Base-by-base conservation (phyloP, 2,113 vertebrate species). In the Chionis minor region DNA sequence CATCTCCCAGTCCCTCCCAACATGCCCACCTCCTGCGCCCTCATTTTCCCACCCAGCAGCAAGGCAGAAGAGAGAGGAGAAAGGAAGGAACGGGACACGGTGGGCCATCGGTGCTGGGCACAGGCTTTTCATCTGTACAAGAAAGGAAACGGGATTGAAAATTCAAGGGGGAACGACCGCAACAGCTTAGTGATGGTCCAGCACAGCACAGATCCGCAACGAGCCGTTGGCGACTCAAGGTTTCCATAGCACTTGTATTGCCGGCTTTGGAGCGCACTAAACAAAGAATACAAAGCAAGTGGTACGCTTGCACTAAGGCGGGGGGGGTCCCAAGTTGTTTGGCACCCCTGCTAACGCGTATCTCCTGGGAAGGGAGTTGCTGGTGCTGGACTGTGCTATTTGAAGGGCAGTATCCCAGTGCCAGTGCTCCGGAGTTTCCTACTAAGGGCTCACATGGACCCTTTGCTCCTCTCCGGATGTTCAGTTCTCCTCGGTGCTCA, bases 301-400 rank as follows among this genome's bases (percentile, higher is more conserved):
- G 6, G 23, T 38, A 20, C 18, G 28, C 11, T 65, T 30, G 9
- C 30, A 22, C 4, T 67, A 24, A 56, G n/a, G n/a, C 10, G 14
- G 32, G 5, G 9, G n/a, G 4, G 1, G 4, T 44, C 17, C 16
- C 2, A 38, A 52, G 21, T 5, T 63, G 26, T 19, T 81, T 5
- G 4, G 27, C 26, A 28, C 5, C 16, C 4, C 26, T 40, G 21
- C 32, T 74, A 19, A 8, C 1, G 0, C 15, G 5, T 14, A 5
- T 55, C 20, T 66, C 6, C 24, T 10, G 4, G 14, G 12, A 51
- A 58, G 10, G 6, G 72, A 66, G 24, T 40, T 32, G 8, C 44
- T 9, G 23, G 17, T 15, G 17, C 21, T 5, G 4, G 23, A 10
- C 7, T 22, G 14, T 22, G 62, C 21, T 23, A 51, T 40, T 38